phyloP scores from a whole-genome alignment of 2,797 vertebrate genomes.

The Sebastes taczanowskii region DNA sequence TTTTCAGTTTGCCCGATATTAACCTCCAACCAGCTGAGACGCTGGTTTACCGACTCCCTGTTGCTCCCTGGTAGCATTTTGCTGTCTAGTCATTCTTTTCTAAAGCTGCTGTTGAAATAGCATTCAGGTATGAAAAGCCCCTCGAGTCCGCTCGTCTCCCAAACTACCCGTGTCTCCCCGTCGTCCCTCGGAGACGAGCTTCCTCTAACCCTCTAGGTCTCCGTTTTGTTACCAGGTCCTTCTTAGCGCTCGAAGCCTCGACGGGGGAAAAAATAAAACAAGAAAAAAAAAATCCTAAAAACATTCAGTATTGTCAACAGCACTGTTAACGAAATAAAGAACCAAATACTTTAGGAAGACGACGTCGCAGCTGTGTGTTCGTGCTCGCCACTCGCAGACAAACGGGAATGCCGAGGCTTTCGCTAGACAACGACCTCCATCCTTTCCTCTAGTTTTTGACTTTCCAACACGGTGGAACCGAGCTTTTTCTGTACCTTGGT shows the following conservation, averaged over 20 bases:
- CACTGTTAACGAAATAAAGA: slow-evolving; percentile 92
- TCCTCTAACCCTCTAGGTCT: not conserved
- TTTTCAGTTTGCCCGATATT: not conserved
- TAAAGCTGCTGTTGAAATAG: not conserved
- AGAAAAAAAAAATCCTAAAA: not conserved
- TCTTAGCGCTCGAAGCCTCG: slow-evolving; percentile 50
- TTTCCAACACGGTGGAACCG: slow-evolving; percentile 16
- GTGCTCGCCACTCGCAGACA: slow-evolving; percentile 61
- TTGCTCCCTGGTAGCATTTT: not conserved
- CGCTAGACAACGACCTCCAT: not conserved
- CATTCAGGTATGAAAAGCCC: slow-evolving; percentile 32
- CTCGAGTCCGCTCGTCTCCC: not conserved
- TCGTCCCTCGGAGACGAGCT: slow-evolving; percentile 26
- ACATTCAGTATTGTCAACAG: slow-evolving; percentile 90
- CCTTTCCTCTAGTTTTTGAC: not conserved
- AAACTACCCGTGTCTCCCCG: slow-evolving; percentile 56
- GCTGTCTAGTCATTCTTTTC: not conserved
- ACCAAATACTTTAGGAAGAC: slow-evolving; percentile 90
- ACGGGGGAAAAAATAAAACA: not conserved
- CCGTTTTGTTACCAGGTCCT: slow-evolving; percentile 24
- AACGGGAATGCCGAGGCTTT: slow-evolving; percentile 62
- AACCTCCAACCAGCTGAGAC: not conserved
- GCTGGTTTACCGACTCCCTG: not conserved
- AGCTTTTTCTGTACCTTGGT: slow-evolving; percentile 35
- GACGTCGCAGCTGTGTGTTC: slow-evolving; percentile 87